Base-by-base conservation (phyloP, 2,113 vertebrate species). In the Origma solitaria region DNA sequence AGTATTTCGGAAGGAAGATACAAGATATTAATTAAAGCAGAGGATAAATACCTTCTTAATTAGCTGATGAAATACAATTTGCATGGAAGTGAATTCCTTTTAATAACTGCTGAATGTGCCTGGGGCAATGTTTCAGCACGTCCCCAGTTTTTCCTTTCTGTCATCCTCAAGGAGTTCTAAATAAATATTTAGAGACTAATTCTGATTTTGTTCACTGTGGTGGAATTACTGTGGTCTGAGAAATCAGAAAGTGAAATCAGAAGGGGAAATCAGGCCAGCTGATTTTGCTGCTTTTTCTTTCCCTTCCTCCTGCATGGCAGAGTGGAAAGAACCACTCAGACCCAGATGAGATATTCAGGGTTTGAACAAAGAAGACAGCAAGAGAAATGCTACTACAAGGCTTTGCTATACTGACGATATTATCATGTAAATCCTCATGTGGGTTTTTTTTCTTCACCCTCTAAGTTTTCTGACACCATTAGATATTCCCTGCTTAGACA, bases 1-100 rank as follows among this genome's bases (percentile, higher is more conserved):
- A 98, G 92, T 96, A 97, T 97, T 98, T 98, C 42, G 72, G 96
- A 97, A 97, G 95, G 88, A 96, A 97, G 96, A 95, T 96, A 95
- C 95, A 93, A 97, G 94, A 97, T 97, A 98, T 97, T 98, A 98
- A 98, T 98, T 98, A 98, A 98, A 95, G 86, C 37, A 86, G 86
- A 95, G 93, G 94, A 97, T 92, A 96, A 97, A 97, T 97, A 91
- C 96, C 86, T 97, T 94, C 95, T 97, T 98, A 98, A 98, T 98
- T 97, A 98, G 97, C 91, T 97, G 96, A 92, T 92, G 91, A 97
- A 97, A 97, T 97, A 82, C 86, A 97, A 97, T 98, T 98, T 97
- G 94, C 94, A 90, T 96, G 86, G 95, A 97, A 97, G 97, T 89
- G 97, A 88, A 91, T 94, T 93, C 54, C 92, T 96, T 70, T 92